phyloP scores from a whole-genome alignment of 1,140 invertebrate species.

The Andricus grossulariae region DNA sequence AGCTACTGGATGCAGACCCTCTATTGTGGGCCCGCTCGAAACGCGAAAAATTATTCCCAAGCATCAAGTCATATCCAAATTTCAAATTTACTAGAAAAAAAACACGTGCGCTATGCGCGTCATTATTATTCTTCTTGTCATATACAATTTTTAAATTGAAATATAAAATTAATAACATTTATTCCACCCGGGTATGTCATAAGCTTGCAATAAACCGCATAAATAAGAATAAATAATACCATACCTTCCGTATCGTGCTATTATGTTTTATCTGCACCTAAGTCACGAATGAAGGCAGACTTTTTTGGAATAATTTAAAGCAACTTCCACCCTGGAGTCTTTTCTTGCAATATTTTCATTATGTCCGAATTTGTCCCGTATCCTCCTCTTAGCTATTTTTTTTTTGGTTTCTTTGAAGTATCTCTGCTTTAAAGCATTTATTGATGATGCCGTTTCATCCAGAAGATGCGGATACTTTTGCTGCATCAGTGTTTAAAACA shows the following conservation, averaged over 20 bases:
- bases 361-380: slow-evolving; percentile 47
- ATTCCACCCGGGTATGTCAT: too few species aligned
- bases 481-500: slow-evolving; percentile 58
- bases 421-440: slow-evolving; percentile 52
- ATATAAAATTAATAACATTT: too few species aligned
- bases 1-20: too few species aligned
- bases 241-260: neutral
- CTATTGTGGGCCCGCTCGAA: too few species aligned
- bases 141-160: too few species aligned
- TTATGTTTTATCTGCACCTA: neutral
- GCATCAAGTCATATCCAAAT: too few species aligned
- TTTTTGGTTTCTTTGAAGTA: slow-evolving; percentile 41
- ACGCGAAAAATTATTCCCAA: too few species aligned
- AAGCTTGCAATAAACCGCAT: neutral
- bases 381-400: slow-evolving; percentile 44
- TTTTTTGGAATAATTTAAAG: slow-evolving; percentile 59
- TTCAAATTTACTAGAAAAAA: too few species aligned
- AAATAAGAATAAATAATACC: neutral
- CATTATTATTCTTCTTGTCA: too few species aligned
- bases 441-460: slow-evolving; percentile 33
- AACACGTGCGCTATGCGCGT: too few species aligned
- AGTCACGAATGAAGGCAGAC: slow-evolving; percentile 60
- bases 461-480: slow-evolving; percentile 57
- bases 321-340: slow-evolving; percentile 51
- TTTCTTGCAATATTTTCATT: slow-evolving; percentile 38